Conservation (phyloP, 1,140 invertebrate genomes). For the Metopolophium dirhodum region DNA sequence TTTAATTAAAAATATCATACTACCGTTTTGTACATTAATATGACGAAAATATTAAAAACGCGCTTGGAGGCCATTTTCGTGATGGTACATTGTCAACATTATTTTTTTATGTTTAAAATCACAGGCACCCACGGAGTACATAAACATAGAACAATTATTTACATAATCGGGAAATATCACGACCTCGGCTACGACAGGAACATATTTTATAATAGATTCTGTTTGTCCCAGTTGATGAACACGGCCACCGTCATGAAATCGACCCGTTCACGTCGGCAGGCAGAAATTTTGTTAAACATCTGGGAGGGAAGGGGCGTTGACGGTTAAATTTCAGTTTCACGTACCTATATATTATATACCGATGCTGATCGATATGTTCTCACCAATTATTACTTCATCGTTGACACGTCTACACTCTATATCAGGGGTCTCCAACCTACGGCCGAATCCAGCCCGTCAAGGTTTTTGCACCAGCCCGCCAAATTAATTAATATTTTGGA, state of each 20-base stretch:
- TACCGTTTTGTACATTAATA: not conserved
- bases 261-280: not conserved
- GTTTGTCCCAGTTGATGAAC: not conserved
- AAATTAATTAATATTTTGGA: too few species aligned
- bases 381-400: not conserved
- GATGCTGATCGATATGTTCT: not conserved
- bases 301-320: not conserved
- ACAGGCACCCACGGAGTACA: too few species aligned
- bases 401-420: not conserved
- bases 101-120: too few species aligned
- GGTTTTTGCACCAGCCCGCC: too few species aligned
- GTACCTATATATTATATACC: not conserved
- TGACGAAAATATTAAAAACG: too few species aligned
- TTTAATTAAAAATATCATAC: not conserved
- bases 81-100: too few species aligned
- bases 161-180: not conserved
- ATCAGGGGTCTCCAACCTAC: too few species aligned
- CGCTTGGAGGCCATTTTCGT: not conserved
- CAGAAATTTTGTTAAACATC: not conserved
- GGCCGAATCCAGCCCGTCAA: too few species aligned
- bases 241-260: too few species aligned
- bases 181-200: not conserved
- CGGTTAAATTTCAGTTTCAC: not conserved
- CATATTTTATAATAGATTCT: not conserved
- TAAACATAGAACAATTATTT: not conserved